Evolutionary conservation across 2,113 vertebrate genomes (phyloP).

Genomic region (Nothocercus nigrocapillus): DNA sequence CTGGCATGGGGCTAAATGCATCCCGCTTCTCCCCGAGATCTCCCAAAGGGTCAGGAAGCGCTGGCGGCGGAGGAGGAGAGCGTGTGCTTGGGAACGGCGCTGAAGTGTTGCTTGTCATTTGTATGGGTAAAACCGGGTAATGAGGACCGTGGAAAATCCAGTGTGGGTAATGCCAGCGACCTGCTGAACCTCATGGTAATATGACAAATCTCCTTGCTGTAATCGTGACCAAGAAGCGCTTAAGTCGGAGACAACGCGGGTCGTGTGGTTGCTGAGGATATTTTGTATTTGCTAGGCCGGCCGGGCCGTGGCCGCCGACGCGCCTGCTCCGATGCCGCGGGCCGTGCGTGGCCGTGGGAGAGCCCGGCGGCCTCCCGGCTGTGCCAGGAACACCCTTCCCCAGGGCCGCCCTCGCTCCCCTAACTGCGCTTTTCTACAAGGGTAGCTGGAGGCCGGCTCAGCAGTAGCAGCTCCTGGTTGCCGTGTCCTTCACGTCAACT

Average conservation of each 20-base stretch:
- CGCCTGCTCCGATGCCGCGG: fast-evolving
- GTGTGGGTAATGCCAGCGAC: neutral
- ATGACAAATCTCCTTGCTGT: neutral
- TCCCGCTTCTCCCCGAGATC: neutral
- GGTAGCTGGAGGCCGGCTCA: neutral
- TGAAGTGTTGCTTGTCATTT: neutral
- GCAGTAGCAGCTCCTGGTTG: fast-evolving
- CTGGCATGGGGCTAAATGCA: neutral
- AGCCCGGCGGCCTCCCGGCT: neutral
- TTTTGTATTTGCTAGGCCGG: neutral
- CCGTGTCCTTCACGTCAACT: neutral
- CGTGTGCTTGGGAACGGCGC: fast-evolving
- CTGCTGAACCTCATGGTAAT: neutral
- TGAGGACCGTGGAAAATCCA: neutral
- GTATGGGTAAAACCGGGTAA: neutral
- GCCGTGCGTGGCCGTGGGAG: neutral
- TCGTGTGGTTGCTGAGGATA: neutral
- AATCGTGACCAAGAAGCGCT: neutral
- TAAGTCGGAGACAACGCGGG: neutral
- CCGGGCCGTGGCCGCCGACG: too few species aligned
- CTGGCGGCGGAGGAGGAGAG: neutral
- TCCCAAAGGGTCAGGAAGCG: neutral
- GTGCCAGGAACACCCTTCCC: neutral
- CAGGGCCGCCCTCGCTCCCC: neutral
- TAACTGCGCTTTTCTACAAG: neutral